Base-by-base conservation (phyloP, 2,113 vertebrate species). In the Nothobranchius furzeri region DNA sequence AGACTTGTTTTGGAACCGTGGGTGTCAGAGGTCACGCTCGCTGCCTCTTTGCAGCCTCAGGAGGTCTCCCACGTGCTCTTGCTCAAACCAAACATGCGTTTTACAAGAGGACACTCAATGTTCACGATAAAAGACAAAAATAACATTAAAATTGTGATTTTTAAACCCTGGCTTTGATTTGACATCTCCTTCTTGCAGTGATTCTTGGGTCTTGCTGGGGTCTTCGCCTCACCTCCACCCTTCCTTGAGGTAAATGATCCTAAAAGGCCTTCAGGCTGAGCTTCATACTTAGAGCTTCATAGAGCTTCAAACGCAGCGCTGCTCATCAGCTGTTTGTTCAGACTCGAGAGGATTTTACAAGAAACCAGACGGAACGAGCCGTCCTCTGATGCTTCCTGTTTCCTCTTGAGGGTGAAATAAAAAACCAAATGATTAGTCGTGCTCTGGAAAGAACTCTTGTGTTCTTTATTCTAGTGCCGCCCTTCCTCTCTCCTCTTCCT, bases 191-290 rank as follows among this genome's bases (percentile, higher is more conserved):
- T 81, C 70, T 81, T 89, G 55, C 88, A 94, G 93, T 25, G 91
- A 90, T 73, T 57, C 67, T 61, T 88, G 76, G 74, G 83, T 75
- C 67, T 73, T 86, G 73, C 70, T 91, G 69, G 70, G 84, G 40
- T 88, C 90, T 70, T 90, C 90, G 10, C 37, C 64, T 70, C 79
- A 76, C 4, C 60, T 80, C 70, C 89, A 91, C 83, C 90, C 90
- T 60, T 92, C 88, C 74, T 74, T 90, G 78, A 91, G 91, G 92
- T 93, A 89, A 83, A 73, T 47, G 49, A 8, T 40, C 4, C 45
- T n/a, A 40, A 25, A 43, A 51, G 64, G 59, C 70, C n/a, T 64
- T 50, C 50, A 75, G 77, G 45, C 50, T 58, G 30, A 75, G 73
- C 82, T 71, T 57, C 49, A 42, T 20, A 12, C 37, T 11, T 57